Percentiles rank a stretch among this genome's conserved stretches.
These are phyloP conservation scores for Trichosurus vulpecula DNA, from an alignment of 2,797 vertebrate species.

Conservation along the genomic window DNA sequence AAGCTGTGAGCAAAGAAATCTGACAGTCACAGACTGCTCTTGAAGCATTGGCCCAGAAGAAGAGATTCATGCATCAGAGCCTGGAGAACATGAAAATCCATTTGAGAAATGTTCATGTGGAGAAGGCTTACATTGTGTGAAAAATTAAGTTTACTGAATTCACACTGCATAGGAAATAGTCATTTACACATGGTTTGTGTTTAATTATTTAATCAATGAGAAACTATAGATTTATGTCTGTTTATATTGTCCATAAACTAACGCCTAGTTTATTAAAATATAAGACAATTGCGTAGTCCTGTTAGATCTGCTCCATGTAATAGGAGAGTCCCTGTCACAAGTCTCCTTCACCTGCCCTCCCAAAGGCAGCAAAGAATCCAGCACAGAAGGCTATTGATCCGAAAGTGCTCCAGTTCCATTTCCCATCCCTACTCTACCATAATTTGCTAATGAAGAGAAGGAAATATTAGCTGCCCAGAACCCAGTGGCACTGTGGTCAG, in stretches of 20 bases:
- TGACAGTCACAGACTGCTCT: constrained; percentile 69
- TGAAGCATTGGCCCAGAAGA: constrained; percentile 50
- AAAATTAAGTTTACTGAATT: constrained; percentile 68
- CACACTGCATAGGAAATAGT: constrained; percentile 46
- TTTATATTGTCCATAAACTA: constrained; percentile 57
- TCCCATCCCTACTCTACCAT: fast-evolving
- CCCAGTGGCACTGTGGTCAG: background rate
- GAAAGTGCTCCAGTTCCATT: background rate
- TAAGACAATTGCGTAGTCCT: background rate
- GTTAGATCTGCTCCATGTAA: constrained; percentile 4
- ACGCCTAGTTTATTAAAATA: constrained; percentile 58
- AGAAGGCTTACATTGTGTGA: constrained; percentile 58
- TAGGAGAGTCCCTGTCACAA: background rate
- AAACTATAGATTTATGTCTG: constrained; percentile 63
- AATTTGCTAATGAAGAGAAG: background rate
- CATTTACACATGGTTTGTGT: constrained; percentile 65
- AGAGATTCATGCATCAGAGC: constrained; percentile 73
- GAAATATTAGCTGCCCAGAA: background rate
- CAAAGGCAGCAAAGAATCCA: background rate
- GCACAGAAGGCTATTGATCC: background rate
- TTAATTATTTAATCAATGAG: constrained; percentile 74
- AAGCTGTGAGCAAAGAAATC: constrained; percentile 63
- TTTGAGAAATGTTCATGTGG: constrained; percentile 63
- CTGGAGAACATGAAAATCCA: constrained; percentile 66
- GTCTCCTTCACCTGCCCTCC: background rate